Evolutionary conservation across 2,113 vertebrate genomes (phyloP).

Genomic region (Crotalus tigris): DNA sequence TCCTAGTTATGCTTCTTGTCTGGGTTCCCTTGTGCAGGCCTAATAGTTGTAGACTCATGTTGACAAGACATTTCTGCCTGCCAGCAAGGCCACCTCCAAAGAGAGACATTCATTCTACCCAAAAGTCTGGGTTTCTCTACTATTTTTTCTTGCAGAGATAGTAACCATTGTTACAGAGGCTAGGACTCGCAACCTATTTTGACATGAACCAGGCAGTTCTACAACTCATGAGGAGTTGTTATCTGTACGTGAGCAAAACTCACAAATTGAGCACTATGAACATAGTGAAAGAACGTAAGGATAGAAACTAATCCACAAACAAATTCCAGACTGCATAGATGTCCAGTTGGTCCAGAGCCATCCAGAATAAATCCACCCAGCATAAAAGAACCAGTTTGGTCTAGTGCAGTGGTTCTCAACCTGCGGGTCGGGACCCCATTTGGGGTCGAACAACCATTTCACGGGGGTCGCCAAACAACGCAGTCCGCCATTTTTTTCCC

Average conservation of each 20-base stretch:
- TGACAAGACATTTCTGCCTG: background rate
- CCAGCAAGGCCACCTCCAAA: background rate
- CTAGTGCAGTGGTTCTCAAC: background rate
- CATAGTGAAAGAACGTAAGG: background rate
- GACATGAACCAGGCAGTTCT: background rate
- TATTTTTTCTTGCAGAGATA: background rate
- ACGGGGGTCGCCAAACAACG: no score
- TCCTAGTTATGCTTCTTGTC: background rate
- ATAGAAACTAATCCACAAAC: background rate
- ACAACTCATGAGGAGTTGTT: background rate
- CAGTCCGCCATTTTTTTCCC: no score
- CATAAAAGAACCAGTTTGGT: background rate
- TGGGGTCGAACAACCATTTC: no score
- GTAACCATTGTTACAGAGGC: background rate
- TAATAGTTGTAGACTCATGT: background rate
- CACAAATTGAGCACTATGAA: background rate
- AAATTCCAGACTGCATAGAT: background rate
- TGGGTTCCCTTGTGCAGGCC: background rate
- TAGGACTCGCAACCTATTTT: background rate
- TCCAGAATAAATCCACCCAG: background rate
- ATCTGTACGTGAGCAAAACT: background rate
- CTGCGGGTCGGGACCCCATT: no score
- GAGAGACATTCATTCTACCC: background rate
- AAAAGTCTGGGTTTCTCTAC: background rate
- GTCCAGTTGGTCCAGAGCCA: background rate